Percentiles rank a stretch among this genome's conserved stretches.
phyloP scores from a whole-genome alignment of 2,113 vertebrate species.

The Pelvicachromis taeniatus region DNA sequence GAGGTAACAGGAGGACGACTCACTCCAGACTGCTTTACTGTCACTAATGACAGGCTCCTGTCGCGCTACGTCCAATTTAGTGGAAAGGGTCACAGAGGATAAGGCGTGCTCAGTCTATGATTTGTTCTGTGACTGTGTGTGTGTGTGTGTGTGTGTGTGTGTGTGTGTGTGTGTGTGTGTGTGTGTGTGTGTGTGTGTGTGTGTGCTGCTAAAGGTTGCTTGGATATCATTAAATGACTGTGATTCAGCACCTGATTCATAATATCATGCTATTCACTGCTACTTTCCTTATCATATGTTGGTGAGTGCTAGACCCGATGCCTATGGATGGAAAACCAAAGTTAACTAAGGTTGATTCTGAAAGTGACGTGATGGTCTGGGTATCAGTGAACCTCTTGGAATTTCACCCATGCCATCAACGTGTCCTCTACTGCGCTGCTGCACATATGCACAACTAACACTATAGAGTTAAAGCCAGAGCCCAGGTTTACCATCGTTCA shows the following conservation, averaged over 20 bases:
- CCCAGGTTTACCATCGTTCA: neutral
- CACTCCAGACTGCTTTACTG: neutral
- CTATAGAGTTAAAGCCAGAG: neutral
- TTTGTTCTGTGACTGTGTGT: neutral
- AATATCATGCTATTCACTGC: neutral
- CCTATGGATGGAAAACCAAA: neutral
- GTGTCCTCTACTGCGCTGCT: neutral
- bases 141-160: neutral
- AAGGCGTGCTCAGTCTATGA: neutral
- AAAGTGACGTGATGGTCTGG: neutral
- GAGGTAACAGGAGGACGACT: slow-evolving; percentile 2
- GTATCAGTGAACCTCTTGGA: neutral
- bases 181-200: neutral
- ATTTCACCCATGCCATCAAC: neutral
- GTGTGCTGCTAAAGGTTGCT: too few species aligned
- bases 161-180: too few species aligned
- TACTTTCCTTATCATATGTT: neutral
- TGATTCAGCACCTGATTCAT: neutral
- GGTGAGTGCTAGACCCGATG: neutral
- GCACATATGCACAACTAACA: neutral
- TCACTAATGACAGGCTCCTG: neutral
- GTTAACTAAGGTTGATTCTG: neutral
- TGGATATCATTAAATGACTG: neutral
- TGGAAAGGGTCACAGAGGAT: neutral
- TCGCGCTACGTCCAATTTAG: neutral